Evolutionary conservation across 2,113 vertebrate genomes (phyloP).

Genomic region (Galbula dea): DNA sequence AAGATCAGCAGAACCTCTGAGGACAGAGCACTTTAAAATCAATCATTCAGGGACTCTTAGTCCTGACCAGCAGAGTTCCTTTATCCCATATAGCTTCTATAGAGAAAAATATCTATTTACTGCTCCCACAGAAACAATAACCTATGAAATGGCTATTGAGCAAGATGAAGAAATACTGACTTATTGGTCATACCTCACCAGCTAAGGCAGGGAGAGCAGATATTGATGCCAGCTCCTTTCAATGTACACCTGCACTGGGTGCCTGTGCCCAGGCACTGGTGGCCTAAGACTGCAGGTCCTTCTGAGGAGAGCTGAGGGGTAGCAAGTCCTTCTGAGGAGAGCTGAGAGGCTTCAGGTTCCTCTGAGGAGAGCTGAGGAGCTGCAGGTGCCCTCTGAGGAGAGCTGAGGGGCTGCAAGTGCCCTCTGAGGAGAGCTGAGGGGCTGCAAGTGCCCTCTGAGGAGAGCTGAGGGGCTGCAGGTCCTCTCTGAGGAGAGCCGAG

Average conservation of each 20-base stretch:
- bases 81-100: neutral
- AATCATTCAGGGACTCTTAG: neutral
- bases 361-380: no score
- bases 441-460: no score
- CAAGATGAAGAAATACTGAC: neutral
- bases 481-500: no score
- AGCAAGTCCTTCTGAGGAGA: no score
- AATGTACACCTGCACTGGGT: accelerated
- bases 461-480: no score
- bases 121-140: neutral
- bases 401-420: no score
- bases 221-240: neutral
- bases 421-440: no score
- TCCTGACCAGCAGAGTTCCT: neutral
- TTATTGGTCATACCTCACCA: neutral
- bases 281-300: neutral
- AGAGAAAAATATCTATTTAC: neutral
- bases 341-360: no score
- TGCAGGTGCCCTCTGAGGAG: no score
- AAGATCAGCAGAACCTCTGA: neutral
- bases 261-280: no score
- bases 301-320: neutral
- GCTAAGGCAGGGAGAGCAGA: neutral
- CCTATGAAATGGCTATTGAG: accelerated
- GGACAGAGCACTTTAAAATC: neutral